Evolutionary conservation across 1,140 invertebrate species (phyloP).

Genomic region (Drosophila guanche): DNA sequence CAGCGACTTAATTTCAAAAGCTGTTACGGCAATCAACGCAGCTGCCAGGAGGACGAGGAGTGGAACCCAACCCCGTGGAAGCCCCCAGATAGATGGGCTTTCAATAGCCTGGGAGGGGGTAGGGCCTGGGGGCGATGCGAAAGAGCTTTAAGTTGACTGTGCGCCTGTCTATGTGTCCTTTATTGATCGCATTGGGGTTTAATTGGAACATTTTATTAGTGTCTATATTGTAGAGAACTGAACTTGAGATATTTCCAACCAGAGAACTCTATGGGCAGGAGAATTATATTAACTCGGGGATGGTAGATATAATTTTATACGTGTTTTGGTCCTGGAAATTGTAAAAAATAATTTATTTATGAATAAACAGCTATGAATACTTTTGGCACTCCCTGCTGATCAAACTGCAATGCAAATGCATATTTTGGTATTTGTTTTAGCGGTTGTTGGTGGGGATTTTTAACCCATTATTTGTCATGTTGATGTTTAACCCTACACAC

Average conservation of each 20-base stretch:
- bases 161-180: slow-evolving; percentile 17
- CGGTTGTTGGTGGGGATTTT: no score
- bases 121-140: background rate
- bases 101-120: slow-evolving; percentile 8
- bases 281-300: no score
- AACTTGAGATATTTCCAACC: background rate
- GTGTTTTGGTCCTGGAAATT: no score
- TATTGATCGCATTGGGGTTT: slow-evolving; percentile 43
- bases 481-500: no score
- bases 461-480: no score
- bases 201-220: slow-evolving; percentile 50
- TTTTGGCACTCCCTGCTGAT: no score
- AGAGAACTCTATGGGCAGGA: no score
- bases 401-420: no score
- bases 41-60: slow-evolving; percentile 42
- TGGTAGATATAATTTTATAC: no score
- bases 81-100: slow-evolving; percentile 48
- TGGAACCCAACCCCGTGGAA: slow-evolving; percentile 5
- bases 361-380: no score
- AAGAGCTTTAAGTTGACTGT: slow-evolving; percentile 43
- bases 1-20: slow-evolving; percentile 79
- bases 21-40: slow-evolving; percentile 76
- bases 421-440: no score
- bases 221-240: slow-evolving; percentile 1
- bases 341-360: no score